These are phyloP conservation scores for Origma solitaria DNA, from an alignment of 2,113 vertebrate genomes.

Conservation along the genomic window DNA sequence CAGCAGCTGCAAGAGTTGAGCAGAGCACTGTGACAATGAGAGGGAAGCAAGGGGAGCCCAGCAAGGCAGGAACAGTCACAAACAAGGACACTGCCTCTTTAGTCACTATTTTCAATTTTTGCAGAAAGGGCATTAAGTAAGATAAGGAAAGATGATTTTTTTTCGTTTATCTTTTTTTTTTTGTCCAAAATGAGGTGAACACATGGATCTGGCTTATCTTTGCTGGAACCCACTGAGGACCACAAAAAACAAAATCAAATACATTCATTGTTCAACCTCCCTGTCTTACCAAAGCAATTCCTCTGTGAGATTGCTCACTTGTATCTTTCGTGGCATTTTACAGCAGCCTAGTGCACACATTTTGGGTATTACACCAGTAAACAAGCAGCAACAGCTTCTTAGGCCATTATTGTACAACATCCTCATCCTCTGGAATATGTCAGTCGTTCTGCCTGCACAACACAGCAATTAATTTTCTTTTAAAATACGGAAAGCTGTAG, in stretches of 20 bases:
- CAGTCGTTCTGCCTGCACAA: neutral
- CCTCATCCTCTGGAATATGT: neutral
- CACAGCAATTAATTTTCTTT: neutral
- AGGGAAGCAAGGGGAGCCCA: neutral
- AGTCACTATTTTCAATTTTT: neutral
- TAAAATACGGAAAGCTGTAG: neutral
- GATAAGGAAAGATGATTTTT: neutral
- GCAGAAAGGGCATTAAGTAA: neutral
- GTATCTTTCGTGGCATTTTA: neutral
- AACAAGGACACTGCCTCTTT: neutral
- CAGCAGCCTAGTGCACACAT: neutral
- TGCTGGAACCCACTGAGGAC: neutral
- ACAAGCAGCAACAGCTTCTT: slow-evolving; percentile 13
- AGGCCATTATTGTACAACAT: neutral
- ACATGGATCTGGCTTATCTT: neutral
- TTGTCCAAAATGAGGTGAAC: neutral
- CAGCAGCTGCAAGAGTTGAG: neutral
- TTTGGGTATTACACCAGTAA: slow-evolving; percentile 22
- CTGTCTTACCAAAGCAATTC: neutral
- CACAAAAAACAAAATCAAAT: neutral
- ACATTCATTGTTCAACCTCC: neutral
- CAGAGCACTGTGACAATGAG: neutral
- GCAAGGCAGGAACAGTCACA: neutral
- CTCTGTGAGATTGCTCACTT: neutral
- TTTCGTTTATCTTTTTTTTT: neutral